Conservation (phyloP, 30 jellyfish, hydroid and myxozoan genomes). For the Hydra vulgaris region DNA sequence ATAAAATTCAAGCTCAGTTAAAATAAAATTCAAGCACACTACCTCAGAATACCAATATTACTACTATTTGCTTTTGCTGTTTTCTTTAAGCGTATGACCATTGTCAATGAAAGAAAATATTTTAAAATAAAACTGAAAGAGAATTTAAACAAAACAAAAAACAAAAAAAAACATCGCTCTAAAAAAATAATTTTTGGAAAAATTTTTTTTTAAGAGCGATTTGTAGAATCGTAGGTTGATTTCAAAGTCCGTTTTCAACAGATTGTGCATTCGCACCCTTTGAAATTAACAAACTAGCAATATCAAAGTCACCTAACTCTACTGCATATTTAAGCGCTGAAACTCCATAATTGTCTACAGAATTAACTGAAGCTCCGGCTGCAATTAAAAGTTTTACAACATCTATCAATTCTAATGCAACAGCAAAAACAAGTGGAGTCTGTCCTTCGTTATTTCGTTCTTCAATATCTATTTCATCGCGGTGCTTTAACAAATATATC, state of each 20-base stretch:
- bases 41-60: too few species aligned
- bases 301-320: conserved; percentile 27
- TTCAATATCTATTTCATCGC: conserved; percentile 15
- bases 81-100: too few species aligned
- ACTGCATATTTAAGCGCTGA: conserved; percentile 26
- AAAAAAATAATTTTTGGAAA: neutral
- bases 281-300: conserved; percentile 27
- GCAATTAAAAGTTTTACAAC: conserved; percentile 28
- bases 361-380: conserved; percentile 24
- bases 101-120: too few species aligned
- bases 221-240: neutral
- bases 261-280: conserved; percentile 20
- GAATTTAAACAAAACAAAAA: too few species aligned
- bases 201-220: neutral
- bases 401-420: conserved; percentile 10
- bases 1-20: too few species aligned
- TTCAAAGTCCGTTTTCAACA: conserved; percentile 17
- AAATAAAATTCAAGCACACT: too few species aligned
- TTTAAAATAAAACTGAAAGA: too few species aligned
- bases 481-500: conserved; percentile 6
- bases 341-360: conserved; percentile 25
- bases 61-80: too few species aligned
- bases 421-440: conserved; percentile 29
- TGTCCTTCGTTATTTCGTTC: conserved; percentile 16
- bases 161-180: neutral